Evolutionary conservation across 2,113 vertebrate species (phyloP).

Genomic region (Chaenocephalus aceratus): DNA sequence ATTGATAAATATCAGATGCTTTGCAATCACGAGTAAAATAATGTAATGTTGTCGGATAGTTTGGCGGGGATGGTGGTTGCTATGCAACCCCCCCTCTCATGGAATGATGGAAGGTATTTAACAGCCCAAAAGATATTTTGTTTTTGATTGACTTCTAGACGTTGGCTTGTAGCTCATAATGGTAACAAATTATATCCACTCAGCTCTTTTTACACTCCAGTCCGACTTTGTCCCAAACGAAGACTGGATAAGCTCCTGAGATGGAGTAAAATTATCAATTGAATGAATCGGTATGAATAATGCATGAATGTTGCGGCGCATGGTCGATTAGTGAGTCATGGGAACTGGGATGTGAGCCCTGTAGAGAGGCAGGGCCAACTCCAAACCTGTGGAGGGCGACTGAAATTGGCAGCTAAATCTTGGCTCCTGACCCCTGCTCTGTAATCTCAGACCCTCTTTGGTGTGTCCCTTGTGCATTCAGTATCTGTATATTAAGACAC

Average conservation of each 20-base stretch:
- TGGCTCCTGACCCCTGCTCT: constrained; percentile 57
- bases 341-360: constrained; percentile 22
- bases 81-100: constrained; percentile 63
- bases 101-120: constrained; percentile 39
- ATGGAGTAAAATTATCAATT: constrained; percentile 46
- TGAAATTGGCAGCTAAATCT: constrained; percentile 82
- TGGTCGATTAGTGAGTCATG: constrained; percentile 28
- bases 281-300: constrained; percentile 23
- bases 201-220: constrained; percentile 40
- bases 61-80: constrained; percentile 69
- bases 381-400: constrained; percentile 57
- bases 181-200: constrained; percentile 13
- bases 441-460: constrained; percentile 49
- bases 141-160: constrained; percentile 32
- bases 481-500: constrained; percentile 59
- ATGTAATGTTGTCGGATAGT: constrained; percentile 31
- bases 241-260: constrained; percentile 42
- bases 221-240: constrained; percentile 16
- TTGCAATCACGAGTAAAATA: constrained; percentile 35
- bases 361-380: constrained; percentile 38
- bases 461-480: constrained; percentile 33
- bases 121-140: constrained; percentile 38
- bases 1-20: constrained; percentile 32
- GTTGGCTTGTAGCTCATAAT: constrained; percentile 34
- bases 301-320: constrained; percentile 34